phyloP scores from a whole-genome alignment of 2,113 vertebrate genomes.

The Entelurus aequoreus region DNA sequence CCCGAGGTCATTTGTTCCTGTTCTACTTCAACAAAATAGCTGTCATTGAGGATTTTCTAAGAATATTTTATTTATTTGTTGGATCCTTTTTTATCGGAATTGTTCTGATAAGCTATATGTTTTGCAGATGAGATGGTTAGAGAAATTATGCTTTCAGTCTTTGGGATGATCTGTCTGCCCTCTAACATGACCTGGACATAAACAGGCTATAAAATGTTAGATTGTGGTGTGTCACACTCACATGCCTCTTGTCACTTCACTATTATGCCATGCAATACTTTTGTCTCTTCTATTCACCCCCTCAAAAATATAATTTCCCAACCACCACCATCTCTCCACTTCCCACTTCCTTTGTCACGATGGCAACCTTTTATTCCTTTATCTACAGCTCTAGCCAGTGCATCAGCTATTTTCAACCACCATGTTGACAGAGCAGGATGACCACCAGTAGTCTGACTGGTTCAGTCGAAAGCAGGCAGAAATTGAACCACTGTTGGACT shows the following conservation, averaged over 20 bases:
- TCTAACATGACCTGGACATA: conserved; percentile 25
- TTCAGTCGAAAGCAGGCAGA: conserved; percentile 14
- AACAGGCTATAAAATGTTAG: conserved; percentile 24
- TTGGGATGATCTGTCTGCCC: conserved; percentile 21
- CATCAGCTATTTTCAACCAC: conserved; percentile 18
- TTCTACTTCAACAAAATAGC: neutral
- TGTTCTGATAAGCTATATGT: neutral
- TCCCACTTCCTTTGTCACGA: conserved; percentile 20
- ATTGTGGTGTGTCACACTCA: neutral
- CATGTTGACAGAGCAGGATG: conserved; percentile 11
- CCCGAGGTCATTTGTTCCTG: conserved; percentile 4
- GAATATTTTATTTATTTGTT: neutral
- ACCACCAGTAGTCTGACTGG: conserved; percentile 14
- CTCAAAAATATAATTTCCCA: neutral
- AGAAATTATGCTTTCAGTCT: conserved; percentile 27
- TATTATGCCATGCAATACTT: conserved; percentile 1
- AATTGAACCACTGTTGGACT: conserved; percentile 12
- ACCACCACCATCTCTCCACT: neutral
- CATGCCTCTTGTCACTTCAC: conserved; percentile 3
- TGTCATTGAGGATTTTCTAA: neutral
- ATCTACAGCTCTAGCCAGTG: conserved; percentile 18
- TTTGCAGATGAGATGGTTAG: neutral
- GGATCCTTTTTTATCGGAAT: neutral
- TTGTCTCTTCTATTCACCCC: neutral
- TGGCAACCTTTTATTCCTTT: conserved; percentile 31